These are phyloP conservation scores for Coelogynopora nodosa DNA, from an alignment of 2,888 invertebrate species.

Conservation along the genomic window DNA sequence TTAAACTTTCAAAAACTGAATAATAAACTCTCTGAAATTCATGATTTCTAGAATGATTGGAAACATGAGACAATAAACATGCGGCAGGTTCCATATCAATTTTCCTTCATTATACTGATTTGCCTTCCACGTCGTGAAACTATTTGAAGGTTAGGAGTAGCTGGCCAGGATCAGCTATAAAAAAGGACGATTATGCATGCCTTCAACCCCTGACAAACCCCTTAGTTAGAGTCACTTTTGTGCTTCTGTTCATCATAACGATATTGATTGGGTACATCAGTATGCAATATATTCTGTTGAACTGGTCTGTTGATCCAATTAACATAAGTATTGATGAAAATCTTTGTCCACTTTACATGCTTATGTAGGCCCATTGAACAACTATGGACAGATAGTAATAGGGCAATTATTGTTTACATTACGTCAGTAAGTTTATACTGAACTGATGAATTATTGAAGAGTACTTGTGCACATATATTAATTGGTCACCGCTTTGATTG, in stretches of 20 bases:
- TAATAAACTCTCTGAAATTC: too few relatives aligned
- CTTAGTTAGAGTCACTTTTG: slow-evolving; percentile 24
- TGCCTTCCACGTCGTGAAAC: too few relatives aligned
- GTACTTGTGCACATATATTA: slow-evolving; percentile 18
- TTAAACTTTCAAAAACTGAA: too few relatives aligned
- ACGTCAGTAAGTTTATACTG: slow-evolving; percentile 7
- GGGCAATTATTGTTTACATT: slow-evolving; percentile 18
- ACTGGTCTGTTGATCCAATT: not conserved
- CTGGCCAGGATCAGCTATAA: too few relatives aligned
- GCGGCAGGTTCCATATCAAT: too few relatives aligned
- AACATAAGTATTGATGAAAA: not conserved
- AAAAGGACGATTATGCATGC: too few relatives aligned
- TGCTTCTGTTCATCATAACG: slow-evolving; percentile 3
- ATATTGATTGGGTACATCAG: not conserved
- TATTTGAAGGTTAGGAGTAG: too few relatives aligned
- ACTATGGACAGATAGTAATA: not conserved
- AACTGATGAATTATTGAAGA: not conserved
- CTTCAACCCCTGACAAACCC: too few relatives aligned
- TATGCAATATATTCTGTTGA: slow-evolving; percentile 28
- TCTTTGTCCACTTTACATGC: slow-evolving; percentile 4
- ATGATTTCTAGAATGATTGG: too few relatives aligned
- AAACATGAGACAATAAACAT: too few relatives aligned
- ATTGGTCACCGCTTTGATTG: slow-evolving; percentile 3
- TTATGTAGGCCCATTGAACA: not conserved
- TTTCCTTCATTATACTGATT: too few relatives aligned